A percentile compares a stretch with the other conserved stretches of the same genome.
These are phyloP conservation scores for Ophion ventricosus DNA, from an alignment of 2,888 invertebrate genomes.

Conservation along the genomic window DNA sequence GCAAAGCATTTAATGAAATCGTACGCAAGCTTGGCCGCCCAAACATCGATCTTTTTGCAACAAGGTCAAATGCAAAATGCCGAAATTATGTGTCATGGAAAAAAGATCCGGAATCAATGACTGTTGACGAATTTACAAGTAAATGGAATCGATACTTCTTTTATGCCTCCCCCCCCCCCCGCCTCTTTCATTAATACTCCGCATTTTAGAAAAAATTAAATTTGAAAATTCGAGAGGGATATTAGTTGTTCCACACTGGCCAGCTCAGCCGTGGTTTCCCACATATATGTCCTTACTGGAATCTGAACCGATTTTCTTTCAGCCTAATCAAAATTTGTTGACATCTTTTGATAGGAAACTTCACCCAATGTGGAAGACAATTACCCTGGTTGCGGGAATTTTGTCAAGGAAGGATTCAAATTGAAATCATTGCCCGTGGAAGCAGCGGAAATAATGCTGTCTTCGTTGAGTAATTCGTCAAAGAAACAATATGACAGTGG, in stretches of 20 bases:
- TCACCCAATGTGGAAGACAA: slow-evolving; percentile 21
- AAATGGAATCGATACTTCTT: not conserved
- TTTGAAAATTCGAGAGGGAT: too few species aligned
- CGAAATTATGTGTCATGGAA: not conserved
- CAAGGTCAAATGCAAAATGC: slow-evolving; percentile 7
- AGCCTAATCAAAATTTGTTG: not conserved
- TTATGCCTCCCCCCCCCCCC: not conserved
- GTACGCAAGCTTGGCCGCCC: not conserved
- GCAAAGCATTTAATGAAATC: not conserved
- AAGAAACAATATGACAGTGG: slow-evolving; percentile 36
- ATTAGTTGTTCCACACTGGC: not conserved
- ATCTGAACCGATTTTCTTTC: not conserved
- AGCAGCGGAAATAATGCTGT: slow-evolving; percentile 11
- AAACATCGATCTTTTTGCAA: slow-evolving; percentile 8
- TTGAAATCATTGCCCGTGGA: slow-evolving; percentile 13
- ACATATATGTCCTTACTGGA: not conserved
- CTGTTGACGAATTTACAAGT: not conserved
- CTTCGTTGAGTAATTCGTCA: not conserved
- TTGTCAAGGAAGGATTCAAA: slow-evolving; percentile 35
- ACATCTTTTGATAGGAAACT: not conserved
- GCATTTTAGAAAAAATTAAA: too few species aligned
- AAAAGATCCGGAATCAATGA: not conserved
- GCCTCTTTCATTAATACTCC: slow-evolving; percentile 12
- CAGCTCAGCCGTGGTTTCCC: slow-evolving; percentile 1
- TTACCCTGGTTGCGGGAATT: slow-evolving; percentile 44